Conservation (phyloP, 2,888 invertebrate genomes). For the Tenthredo notha region DNA sequence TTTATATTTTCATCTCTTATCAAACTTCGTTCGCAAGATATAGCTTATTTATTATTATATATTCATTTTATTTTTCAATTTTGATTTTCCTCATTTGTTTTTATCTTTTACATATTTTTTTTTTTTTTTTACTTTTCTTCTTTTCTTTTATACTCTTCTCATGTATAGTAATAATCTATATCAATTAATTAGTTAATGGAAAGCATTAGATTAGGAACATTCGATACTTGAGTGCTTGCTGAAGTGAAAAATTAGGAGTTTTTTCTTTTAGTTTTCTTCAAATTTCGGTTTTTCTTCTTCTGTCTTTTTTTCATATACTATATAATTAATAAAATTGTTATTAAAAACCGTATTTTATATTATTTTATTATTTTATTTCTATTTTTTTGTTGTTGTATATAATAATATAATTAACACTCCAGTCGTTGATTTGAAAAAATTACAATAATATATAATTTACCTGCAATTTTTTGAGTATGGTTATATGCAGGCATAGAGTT, state of each 20-base stretch:
- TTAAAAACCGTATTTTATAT: neutral
- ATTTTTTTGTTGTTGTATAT: neutral
- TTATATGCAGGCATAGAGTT: constrained; percentile 55
- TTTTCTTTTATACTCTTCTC: neutral
- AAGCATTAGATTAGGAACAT: constrained; percentile 70
- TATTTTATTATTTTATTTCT: neutral
- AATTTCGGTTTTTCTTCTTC: neutral
- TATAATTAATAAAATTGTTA: neutral
- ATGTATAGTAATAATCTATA: constrained; percentile 59
- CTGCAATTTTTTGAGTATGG: neutral
- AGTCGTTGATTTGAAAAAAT: constrained; percentile 18
- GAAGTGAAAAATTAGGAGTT: constrained; percentile 40
- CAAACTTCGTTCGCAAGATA: constrained; percentile 6
- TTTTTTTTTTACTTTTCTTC: neutral
- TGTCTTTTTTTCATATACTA: neutral
- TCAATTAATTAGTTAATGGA: constrained; percentile 64
- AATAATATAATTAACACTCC: constrained; percentile 5
- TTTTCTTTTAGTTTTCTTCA: neutral
- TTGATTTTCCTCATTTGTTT: neutral
- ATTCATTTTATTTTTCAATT: constrained; percentile 55
- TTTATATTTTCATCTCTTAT: neutral
- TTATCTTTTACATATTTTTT: neutral
- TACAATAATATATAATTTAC: neutral
- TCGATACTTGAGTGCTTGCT: constrained; percentile 62
- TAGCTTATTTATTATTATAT: constrained; percentile 59